A percentile compares a stretch with the other conserved stretches of the same genome.
These are phyloP conservation scores for Tipula helvola DNA, from an alignment of 2,888 invertebrate species.

Conservation along the genomic window DNA sequence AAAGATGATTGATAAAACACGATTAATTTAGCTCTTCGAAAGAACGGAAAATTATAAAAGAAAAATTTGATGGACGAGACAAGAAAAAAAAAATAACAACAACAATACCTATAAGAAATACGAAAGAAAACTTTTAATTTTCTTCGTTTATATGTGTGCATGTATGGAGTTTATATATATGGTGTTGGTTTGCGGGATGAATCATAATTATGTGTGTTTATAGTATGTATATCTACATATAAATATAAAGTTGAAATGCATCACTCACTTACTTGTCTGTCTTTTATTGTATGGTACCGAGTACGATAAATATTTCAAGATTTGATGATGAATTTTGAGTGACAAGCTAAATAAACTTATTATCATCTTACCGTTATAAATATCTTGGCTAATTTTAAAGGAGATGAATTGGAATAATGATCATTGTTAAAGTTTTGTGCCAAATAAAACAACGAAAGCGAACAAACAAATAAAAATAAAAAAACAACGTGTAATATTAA, in stretches of 20 bases:
- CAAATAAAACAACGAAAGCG: not conserved
- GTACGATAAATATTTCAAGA: not conserved
- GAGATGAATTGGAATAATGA: not conserved
- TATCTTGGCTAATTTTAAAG: not conserved
- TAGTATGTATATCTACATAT: not conserved
- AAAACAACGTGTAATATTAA: not conserved
- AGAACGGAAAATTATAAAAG: slow-evolving; percentile 4
- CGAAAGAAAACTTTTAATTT: slow-evolving; percentile 7
- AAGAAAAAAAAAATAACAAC: not conserved
- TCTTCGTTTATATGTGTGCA: not conserved
- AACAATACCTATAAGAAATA: not conserved
- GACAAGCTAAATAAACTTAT: not conserved
- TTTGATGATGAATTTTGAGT: not conserved
- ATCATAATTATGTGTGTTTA: not conserved
- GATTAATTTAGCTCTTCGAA: slow-evolving; percentile 4
- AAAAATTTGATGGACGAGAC: slow-evolving; percentile 10
- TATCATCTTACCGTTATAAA: not conserved
- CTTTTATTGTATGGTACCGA: not conserved
- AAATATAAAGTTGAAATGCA: not conserved
- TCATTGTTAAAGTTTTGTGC: not conserved
- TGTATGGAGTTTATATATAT: not conserved
- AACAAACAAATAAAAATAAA: not conserved
- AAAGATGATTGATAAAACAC: slow-evolving; percentile 11
- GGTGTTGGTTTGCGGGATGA: not conserved
- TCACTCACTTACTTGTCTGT: not conserved